Conservation (phyloP, 2,888 invertebrate genomes). For the Rugalucina vietnamica region DNA sequence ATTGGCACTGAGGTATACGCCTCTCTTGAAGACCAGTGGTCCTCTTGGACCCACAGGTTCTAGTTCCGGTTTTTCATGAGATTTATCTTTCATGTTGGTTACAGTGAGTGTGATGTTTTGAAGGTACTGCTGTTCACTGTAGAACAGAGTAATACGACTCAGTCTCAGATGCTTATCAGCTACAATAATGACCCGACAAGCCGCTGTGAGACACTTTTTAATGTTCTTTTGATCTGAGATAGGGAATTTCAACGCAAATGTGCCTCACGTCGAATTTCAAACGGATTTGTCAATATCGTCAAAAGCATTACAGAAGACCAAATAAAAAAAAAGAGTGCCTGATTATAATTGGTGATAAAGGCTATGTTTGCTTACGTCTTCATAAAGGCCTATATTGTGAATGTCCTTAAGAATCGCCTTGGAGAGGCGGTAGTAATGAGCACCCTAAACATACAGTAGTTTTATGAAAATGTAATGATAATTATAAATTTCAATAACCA, state of each 20-base stretch:
- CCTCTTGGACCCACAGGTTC: constrained; percentile 52
- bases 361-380: too few species aligned
- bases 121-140: constrained; percentile 51
- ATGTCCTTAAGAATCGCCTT: too few species aligned
- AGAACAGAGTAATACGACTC: constrained; percentile 53
- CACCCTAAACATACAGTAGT: too few species aligned
- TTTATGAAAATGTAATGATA: too few species aligned
- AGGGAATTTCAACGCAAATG: constrained; percentile 55
- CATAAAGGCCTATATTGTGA: too few species aligned
- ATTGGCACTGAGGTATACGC: constrained; percentile 54
- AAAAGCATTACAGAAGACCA: too few species aligned
- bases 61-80: constrained; percentile 43
- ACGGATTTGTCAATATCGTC: constrained; percentile 39
- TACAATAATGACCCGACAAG: constrained; percentile 54
- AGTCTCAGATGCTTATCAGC: constrained; percentile 58
- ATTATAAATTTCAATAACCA: too few species aligned
- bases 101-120: constrained; percentile 53
- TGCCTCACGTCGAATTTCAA: constrained; percentile 57
- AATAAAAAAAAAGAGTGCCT: too few species aligned
- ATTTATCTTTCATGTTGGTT: constrained; percentile 58
- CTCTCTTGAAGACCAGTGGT: constrained; percentile 47
- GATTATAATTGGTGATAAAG: too few species aligned
- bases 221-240: constrained; percentile 48
- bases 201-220: constrained; percentile 54
- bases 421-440: too few species aligned